These are phyloP conservation scores for Lamellibrachia satsuma DNA, from an alignment of 2,888 invertebrate species.

Conservation along the genomic window DNA sequence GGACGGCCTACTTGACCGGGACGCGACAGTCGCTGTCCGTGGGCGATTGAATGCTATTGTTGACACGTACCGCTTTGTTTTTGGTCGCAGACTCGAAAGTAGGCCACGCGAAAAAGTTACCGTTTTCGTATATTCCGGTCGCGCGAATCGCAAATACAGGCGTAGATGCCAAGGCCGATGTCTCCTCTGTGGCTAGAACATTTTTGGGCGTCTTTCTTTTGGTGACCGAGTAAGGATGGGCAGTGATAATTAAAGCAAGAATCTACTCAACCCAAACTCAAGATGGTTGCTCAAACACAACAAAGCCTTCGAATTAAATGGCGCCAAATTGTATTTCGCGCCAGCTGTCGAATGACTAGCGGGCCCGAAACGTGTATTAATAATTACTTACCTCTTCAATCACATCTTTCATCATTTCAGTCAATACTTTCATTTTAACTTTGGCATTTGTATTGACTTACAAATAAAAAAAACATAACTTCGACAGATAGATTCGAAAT, in stretches of 20 bases:
- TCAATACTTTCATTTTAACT: not conserved
- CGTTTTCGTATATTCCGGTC: not conserved
- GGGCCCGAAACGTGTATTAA: not conserved
- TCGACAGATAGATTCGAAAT: not conserved
- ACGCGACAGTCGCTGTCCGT: not conserved
- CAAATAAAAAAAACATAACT: not conserved
- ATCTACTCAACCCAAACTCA: not conserved
- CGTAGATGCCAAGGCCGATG: not conserved
- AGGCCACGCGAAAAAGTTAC: not conserved
- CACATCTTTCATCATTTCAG: not conserved
- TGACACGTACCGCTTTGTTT: not conserved
- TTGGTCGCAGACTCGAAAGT: not conserved
- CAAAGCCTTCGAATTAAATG: slow-evolving; percentile 13
- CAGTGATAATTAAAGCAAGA: not conserved
- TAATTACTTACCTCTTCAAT: not conserved
- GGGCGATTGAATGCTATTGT: not conserved
- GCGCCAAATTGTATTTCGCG: slow-evolving; percentile 11
- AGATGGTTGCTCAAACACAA: slow-evolving; percentile 17
- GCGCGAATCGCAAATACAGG: not conserved
- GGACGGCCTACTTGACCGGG: not conserved
- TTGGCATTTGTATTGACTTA: not conserved
- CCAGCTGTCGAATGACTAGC: not conserved
- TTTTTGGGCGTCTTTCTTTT: not conserved
- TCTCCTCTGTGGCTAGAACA: not conserved
- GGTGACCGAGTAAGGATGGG: not conserved